Evolutionary conservation across 2,113 vertebrate genomes (phyloP).

Genomic region (Himantopus leucocephalus): DNA sequence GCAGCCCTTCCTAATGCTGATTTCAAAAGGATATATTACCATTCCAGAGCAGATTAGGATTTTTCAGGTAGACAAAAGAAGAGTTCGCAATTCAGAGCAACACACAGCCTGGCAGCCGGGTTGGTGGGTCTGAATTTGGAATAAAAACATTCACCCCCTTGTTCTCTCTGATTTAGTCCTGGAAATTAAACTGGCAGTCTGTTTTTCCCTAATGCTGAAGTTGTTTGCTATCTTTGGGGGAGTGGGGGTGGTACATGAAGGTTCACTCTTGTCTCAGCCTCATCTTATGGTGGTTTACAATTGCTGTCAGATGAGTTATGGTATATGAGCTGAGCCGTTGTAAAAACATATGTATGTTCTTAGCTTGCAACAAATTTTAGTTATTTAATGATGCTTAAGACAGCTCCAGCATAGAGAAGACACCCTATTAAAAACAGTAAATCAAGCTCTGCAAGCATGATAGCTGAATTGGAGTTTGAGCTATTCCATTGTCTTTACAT

Average conservation of each 20-base stretch:
- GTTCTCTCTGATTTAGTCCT: neutral
- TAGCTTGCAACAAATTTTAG: constrained; percentile 42
- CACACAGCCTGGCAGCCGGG: neutral
- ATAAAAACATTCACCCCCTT: neutral
- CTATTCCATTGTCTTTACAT: constrained; percentile 60
- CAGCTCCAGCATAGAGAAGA: constrained; percentile 12
- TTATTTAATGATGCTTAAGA: constrained; percentile 43
- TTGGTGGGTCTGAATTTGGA: neutral
- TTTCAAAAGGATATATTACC: neutral
- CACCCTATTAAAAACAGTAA: constrained; percentile 78
- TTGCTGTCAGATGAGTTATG: constrained; percentile 1
- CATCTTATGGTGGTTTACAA: neutral
- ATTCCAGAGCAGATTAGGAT: neutral
- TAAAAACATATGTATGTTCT: constrained; percentile 24
- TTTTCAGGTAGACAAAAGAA: neutral
- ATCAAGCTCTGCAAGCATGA: constrained; percentile 65
- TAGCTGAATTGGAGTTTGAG: constrained; percentile 58
- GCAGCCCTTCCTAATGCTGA: neutral
- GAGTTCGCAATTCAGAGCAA: neutral
- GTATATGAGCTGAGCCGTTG: neutral
- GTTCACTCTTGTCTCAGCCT: neutral
- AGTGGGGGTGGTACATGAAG: neutral
- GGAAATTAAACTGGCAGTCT: neutral
- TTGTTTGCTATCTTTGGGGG: neutral
- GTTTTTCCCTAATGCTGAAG: neutral